phyloP scores from a whole-genome alignment of 2,797 vertebrate genomes.

The Amniataba percoides region DNA sequence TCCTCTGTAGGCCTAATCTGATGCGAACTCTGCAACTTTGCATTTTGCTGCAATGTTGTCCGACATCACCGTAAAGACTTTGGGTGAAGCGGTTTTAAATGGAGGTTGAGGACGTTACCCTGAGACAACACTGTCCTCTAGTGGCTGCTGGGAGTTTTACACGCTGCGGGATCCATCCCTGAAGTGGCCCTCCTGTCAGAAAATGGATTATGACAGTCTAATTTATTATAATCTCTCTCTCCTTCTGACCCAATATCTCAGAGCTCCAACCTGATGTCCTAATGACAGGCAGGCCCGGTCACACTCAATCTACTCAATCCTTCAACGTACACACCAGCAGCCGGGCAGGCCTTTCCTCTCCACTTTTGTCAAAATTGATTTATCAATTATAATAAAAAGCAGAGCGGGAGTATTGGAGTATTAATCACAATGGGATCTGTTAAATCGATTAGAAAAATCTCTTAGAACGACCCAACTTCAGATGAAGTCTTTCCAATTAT shows the following conservation, averaged over 20 bases:
- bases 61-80: constrained; percentile 23
- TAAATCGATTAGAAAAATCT: constrained; percentile 56
- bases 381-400: constrained; percentile 62
- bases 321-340: neutral
- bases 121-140: constrained; percentile 80
- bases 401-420: constrained; percentile 13
- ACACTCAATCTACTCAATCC: constrained; percentile 60
- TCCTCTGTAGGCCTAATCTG: constrained; percentile 39
- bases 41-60: constrained; percentile 27
- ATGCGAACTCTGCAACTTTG: constrained; percentile 29
- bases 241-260: constrained; percentile 60
- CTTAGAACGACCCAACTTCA: constrained; percentile 24
- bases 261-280: constrained; percentile 56
- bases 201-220: constrained; percentile 81
- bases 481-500: constrained; percentile 53
- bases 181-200: constrained; percentile 36
- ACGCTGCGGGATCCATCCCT: neutral
- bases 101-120: neutral
- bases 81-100: constrained; percentile 37
- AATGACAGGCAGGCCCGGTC: constrained; percentile 55
- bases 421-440: constrained; percentile 60
- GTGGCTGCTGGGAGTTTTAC: constrained; percentile 47
- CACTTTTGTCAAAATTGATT: constrained; percentile 69
- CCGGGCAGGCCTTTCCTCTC: constrained; percentile 2
- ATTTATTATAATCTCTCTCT: constrained; percentile 75